Percentiles rank a stretch among this genome's conserved stretches.
phyloP scores from a whole-genome alignment of 1,140 invertebrate species.

The Latrodectus geometricus region DNA sequence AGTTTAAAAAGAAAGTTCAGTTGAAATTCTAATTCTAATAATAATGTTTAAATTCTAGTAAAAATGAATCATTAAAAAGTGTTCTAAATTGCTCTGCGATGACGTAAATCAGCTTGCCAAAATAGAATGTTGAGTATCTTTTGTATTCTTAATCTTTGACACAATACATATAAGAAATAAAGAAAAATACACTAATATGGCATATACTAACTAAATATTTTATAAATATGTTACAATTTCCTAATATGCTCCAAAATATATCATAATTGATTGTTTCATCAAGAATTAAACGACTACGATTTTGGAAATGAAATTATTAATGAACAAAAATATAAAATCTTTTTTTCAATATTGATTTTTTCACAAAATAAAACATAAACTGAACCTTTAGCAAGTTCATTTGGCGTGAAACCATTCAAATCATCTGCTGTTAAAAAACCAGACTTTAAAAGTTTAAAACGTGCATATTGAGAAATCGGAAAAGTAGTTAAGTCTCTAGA shows the following conservation, averaged over 20 bases:
- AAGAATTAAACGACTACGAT: not conserved
- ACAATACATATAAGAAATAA: no score
- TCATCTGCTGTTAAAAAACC: constrained; percentile 46
- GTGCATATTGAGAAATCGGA: constrained; percentile 27
- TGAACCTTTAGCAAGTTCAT: constrained; percentile 37
- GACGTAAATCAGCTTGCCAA: no score
- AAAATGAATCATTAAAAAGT: no score
- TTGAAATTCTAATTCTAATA: no score
- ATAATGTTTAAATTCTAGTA: no score
- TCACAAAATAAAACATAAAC: not conserved
- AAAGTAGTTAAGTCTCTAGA: constrained; percentile 23
- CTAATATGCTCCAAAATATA: not conserved
- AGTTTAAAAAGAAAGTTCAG: no score
- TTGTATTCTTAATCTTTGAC: no score
- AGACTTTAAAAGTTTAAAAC: constrained; percentile 33
- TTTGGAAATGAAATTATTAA: not conserved
- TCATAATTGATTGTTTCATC: not conserved
- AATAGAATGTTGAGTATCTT: no score
- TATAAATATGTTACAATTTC: no score
- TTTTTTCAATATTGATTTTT: not conserved
- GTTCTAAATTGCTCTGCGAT: no score
- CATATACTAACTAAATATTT: not conserved
- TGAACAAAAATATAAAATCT: not conserved
- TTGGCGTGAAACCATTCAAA: constrained; percentile 26
- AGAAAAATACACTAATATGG: no score